Conservation (phyloP, 2,797 vertebrate species). For the Xenopus petersii region DNA sequence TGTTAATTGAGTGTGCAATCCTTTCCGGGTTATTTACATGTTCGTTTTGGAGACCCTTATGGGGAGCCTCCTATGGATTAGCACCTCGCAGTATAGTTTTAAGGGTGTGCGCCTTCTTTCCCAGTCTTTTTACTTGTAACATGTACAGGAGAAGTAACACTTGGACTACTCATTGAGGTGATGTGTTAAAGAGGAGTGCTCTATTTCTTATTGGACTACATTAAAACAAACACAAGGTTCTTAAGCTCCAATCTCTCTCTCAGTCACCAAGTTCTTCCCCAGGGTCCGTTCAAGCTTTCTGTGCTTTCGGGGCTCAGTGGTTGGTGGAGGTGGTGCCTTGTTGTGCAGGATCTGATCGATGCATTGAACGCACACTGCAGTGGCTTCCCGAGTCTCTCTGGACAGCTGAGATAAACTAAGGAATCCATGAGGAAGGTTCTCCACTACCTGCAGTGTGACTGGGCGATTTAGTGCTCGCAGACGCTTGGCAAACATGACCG, state of each 20-base stretch:
- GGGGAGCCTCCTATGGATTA: no score
- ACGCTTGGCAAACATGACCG: conserved; percentile 87
- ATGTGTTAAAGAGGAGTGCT: no score
- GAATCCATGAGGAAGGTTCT: conserved; percentile 90
- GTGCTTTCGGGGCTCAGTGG: conserved; percentile 68
- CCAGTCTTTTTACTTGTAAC: no score
- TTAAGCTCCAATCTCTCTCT: conserved; percentile 40
- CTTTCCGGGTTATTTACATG: no score
- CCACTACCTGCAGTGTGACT: conserved; percentile 81
- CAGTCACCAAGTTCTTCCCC: conserved; percentile 26
- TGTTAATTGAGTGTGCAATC: no score
- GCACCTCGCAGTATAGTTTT: no score
- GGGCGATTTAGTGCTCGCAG: conserved; percentile 72
- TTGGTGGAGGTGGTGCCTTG: conserved; percentile 51
- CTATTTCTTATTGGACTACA: conserved; percentile 23
- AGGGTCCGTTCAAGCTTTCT: conserved; percentile 73
- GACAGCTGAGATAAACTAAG: conserved; percentile 84
- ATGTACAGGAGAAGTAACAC: no score
- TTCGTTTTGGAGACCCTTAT: no score
- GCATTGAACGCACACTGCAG: conserved; percentile 74
- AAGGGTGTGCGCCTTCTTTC: no score
- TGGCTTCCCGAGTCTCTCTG: conserved; percentile 78
- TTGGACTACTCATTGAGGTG: background rate
- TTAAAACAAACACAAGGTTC: background rate
- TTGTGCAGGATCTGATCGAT: conserved; percentile 73